Evolutionary conservation across 1,140 invertebrate genomes (phyloP), one percentile per base, ranked within the genome.

Genomic region (Nasonia longicornis): DNA sequence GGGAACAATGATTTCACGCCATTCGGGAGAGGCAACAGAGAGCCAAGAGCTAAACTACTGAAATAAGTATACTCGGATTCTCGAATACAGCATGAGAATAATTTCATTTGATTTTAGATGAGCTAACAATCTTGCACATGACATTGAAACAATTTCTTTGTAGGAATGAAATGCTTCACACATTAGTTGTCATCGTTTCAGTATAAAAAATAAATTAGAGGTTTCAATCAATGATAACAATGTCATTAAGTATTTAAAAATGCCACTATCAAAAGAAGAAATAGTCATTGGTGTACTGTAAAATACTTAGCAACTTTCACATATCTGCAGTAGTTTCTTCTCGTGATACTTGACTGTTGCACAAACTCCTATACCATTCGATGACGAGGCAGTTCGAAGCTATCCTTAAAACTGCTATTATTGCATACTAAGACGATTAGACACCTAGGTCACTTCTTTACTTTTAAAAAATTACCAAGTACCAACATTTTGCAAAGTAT

Each of bases 371-470:
- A 7, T 58, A 38, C 11, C 72, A 52, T 75, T 38, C 66, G 16
- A 67, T 71, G 71, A 38, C 71, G n/a, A 81, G 58, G 16, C 66
- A 80, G 67, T 79, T 70, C 38, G 38, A 80, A 78, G 70, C 76
- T 80, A 70, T 58, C 20, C 11, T 76, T 75, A 69, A 79, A 83
- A 72, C 76, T 74, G 67, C 70, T 77, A 74, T 64, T 79, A 80
- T 80, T 81, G 75, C 31, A 76, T 80, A 64, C 48, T 79, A 83
- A 70, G n/a, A 81, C 22, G 45, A 80, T 78, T 83, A 81, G 64
- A 83, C 69, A 83, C 75, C 58, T 75, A 78, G 10, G 63, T 77
- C 63, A 14, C 48, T 72, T 72, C 71, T 64, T 77, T 66, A 63
- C 20, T 72, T 77, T 73, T 82, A 52, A 72, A 80, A 77, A 81